Conservation (phyloP, 2,797 vertebrate genomes). For the Brotula barbata region DNA sequence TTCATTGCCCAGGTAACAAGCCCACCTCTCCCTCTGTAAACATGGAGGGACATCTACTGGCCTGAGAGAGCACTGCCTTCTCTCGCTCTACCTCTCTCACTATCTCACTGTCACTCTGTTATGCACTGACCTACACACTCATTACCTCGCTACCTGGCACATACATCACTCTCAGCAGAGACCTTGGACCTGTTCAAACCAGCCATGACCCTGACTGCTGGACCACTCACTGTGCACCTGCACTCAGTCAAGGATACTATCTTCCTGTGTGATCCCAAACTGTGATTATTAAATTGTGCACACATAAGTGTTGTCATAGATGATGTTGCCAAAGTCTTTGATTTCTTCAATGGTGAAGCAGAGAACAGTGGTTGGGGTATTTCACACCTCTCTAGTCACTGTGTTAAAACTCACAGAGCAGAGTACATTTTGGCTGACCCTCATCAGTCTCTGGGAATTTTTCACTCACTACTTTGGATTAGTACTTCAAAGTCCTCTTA, state of each 20-base stretch:
- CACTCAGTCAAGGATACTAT: conserved; percentile 9
- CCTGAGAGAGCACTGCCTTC: conserved; percentile 67
- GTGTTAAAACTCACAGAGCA: conserved; percentile 11
- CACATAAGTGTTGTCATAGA: conserved; percentile 1
- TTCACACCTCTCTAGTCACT: conserved; percentile 49
- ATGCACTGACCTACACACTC: conserved; percentile 31
- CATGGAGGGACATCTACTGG: conserved; percentile 80
- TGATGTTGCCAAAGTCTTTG: neutral
- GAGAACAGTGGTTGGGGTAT: conserved; percentile 7
- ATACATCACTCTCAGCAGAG: conserved; percentile 24
- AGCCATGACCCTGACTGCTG: conserved; percentile 15
- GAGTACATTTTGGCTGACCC: conserved; percentile 12
- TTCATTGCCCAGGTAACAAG: conserved; percentile 47
- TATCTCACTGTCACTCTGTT: conserved; percentile 43
- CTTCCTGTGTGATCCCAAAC: neutral
- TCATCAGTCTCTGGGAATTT: conserved; percentile 56
- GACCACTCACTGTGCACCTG: conserved; percentile 25
- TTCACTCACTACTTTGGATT: conserved; percentile 56
- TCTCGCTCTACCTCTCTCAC: conserved; percentile 12
- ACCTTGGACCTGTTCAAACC: conserved; percentile 31
- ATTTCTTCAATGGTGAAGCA: conserved; percentile 8
- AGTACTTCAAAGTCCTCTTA: conserved; percentile 66
- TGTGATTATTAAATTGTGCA: conserved; percentile 17
- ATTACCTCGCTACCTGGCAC: conserved; percentile 21
- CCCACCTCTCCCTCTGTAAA: conserved; percentile 64